Conservation (phyloP, 64 coral and sea anemone species). For the Catalaphyllia jardinei region DNA sequence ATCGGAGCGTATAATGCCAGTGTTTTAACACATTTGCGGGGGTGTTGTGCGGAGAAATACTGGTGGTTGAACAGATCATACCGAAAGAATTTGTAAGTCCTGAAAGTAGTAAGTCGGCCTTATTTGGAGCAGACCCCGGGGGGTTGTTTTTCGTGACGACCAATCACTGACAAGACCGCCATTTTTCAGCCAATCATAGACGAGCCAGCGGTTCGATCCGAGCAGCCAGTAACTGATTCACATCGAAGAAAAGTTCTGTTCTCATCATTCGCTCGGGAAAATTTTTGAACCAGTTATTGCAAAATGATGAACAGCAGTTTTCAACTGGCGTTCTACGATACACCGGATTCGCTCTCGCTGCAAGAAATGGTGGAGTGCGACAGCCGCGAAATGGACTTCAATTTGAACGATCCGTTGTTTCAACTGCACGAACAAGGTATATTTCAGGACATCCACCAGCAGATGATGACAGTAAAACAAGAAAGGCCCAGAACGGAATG, state of each 20-base stretch:
- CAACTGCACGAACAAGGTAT: constrained; percentile 71
- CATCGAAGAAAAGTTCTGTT: constrained; percentile 66
- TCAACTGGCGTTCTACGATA: constrained; percentile 63
- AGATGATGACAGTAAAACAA: constrained; percentile 67
- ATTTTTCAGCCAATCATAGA: constrained; percentile 75
- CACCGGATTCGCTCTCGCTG: constrained; percentile 80
- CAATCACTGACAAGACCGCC: constrained; percentile 74
- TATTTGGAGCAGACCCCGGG: constrained; percentile 83
- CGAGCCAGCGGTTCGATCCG: constrained; percentile 67
- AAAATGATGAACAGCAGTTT: constrained; percentile 85
- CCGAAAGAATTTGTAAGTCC: constrained; percentile 98
- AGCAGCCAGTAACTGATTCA: constrained; percentile 99
- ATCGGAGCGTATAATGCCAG: neutral
- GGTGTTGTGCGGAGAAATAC: constrained; percentile 53
- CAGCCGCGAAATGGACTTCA: constrained; percentile 93
- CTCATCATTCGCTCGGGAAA: constrained; percentile 67
- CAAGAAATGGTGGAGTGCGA: constrained; percentile 99
- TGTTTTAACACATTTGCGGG: constrained; percentile 37
- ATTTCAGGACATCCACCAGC: constrained; percentile 73
- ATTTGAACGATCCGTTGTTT: constrained; percentile 98
- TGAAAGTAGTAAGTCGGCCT: constrained; percentile 99
- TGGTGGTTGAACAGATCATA: constrained; percentile 88
- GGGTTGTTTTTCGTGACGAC: constrained; percentile 93
- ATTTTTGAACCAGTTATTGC: constrained; percentile 56
- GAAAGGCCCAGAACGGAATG: constrained; percentile 60